Percentiles rank a stretch among this genome's conserved stretches.
phyloP scores from a whole-genome alignment of 30 jellyfish, hydroid and myxozoan genomes.

The Hydra vulgaris region DNA sequence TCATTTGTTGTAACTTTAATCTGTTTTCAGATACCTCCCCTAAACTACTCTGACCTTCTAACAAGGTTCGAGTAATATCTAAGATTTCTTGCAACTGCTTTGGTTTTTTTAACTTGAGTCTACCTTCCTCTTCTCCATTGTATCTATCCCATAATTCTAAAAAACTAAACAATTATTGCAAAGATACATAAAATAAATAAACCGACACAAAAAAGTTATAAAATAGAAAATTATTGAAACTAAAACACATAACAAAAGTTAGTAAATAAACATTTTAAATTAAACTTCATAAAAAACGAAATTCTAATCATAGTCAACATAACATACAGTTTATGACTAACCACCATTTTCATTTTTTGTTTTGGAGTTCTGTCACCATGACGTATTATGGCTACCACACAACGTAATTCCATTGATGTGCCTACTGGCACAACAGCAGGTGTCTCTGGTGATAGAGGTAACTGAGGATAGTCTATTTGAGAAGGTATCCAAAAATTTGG shows the following conservation, averaged over 20 bases:
- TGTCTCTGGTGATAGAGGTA: constrained; percentile 46
- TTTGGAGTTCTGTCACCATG: constrained; percentile 99
- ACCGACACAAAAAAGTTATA: not conserved
- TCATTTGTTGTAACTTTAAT: constrained; percentile 85
- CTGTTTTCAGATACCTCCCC: constrained; percentile 56
- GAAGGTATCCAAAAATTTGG: constrained; percentile 98
- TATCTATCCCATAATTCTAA: constrained; percentile 65
- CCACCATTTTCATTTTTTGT: constrained; percentile 98
- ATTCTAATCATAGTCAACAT: not conserved
- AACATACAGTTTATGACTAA: constrained; percentile 73
- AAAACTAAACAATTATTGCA: constrained; percentile 37
- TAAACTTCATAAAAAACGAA: not conserved
- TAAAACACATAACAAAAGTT: not conserved
- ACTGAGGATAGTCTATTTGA: constrained; percentile 42
- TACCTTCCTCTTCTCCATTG: constrained; percentile 95
- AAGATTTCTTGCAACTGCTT: constrained; percentile 89
- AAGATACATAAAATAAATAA: not conserved
- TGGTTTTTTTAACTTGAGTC: constrained; percentile 83
- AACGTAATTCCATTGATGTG: constrained; percentile 85
- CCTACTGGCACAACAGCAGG: constrained; percentile 69
- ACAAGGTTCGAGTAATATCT: constrained; percentile 73
- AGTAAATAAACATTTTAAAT: not conserved
- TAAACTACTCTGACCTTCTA: constrained; percentile 28
- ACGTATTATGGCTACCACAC: constrained; percentile 90
- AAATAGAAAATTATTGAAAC: not conserved